Percentiles rank a stretch among this genome's conserved stretches.
Conservation (phyloP, 2,113 vertebrate species). For the Cephalopholis sonnerati region DNA sequence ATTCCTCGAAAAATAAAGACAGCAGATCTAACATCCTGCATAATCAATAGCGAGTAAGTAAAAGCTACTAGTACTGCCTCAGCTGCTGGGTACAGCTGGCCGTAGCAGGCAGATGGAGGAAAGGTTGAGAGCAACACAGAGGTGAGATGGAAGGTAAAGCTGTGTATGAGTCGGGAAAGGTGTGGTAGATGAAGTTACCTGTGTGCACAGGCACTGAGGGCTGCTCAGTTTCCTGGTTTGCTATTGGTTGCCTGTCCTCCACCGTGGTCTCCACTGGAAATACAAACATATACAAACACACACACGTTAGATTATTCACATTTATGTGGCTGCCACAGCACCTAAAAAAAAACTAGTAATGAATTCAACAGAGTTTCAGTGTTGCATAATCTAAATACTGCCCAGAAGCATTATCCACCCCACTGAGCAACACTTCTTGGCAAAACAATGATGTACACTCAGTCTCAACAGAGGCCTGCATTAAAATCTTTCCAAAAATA, state of each 20-base stretch:
- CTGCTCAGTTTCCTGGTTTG: slow-evolving; percentile 79
- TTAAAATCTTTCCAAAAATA: slow-evolving; percentile 68
- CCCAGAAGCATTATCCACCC: slow-evolving; percentile 66
- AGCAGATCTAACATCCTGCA: neutral
- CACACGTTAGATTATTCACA: slow-evolving; percentile 39
- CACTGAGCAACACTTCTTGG: slow-evolving; percentile 65
- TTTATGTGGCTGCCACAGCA: slow-evolving; percentile 23
- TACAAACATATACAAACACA: slow-evolving; percentile 66
- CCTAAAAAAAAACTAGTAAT: slow-evolving; percentile 21
- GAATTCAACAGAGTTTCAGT: slow-evolving; percentile 59
- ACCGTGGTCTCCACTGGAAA: slow-evolving; percentile 79
- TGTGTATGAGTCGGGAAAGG: neutral
- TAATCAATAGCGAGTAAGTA: neutral
- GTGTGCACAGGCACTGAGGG: slow-evolving; percentile 80
- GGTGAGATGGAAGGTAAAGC: neutral
- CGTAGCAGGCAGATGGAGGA: neutral
- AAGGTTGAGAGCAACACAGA: slow-evolving; percentile 5
- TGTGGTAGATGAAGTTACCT: slow-evolving; percentile 78
- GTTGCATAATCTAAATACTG: slow-evolving; percentile 66
- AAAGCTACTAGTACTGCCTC: neutral
- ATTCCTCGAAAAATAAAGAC: neutral
- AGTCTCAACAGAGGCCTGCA: slow-evolving; percentile 46
- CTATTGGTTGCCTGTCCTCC: slow-evolving; percentile 78
- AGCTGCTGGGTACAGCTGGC: slow-evolving; percentile 10
- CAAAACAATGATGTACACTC: slow-evolving; percentile 58